A percentile compares a stretch with the other conserved stretches of the same genome.
These are phyloP conservation scores for Geococcyx californianus DNA, from an alignment of 2,113 vertebrate genomes.

Conservation along the genomic window DNA sequence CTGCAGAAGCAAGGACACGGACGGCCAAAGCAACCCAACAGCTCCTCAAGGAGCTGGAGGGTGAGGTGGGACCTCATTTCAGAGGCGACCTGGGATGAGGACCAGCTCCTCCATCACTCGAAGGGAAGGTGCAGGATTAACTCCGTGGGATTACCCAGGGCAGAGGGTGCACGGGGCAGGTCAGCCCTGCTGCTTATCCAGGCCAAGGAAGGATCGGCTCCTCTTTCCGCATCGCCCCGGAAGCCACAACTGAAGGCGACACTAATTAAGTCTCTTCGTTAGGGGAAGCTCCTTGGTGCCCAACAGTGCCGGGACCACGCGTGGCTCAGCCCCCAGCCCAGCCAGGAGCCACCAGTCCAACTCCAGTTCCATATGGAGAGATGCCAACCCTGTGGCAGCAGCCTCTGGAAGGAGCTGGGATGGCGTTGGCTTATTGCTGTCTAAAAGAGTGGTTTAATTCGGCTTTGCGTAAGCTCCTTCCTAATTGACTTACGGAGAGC, in stretches of 20 bases:
- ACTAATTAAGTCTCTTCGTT: not conserved
- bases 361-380: rapidly evolving
- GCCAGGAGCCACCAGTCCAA: not conserved
- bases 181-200: not conserved
- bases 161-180: not conserved
- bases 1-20: rapidly evolving
- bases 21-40: not conserved
- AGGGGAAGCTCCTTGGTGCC: not conserved
- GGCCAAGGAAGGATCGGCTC: not conserved
- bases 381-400: rapidly evolving
- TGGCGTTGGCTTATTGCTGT: not conserved
- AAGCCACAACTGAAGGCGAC: not conserved
- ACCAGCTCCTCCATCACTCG: rapidly evolving
- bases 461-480: slow-evolving; percentile 11
- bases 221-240: not conserved
- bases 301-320: rapidly evolving
- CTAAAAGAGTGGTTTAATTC: not conserved
- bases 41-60: not conserved
- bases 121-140: not conserved
- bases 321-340: rapidly evolving
- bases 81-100: not conserved
- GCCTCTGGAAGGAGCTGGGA: not conserved
- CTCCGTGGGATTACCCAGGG: not conserved
- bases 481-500: not conserved
- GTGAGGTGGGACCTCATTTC: not conserved